Evolutionary conservation across 64 coral and sea anemone species (phyloP), one percentile per base, ranked within the genome.

Genomic region (Actinia tenebrosa): DNA sequence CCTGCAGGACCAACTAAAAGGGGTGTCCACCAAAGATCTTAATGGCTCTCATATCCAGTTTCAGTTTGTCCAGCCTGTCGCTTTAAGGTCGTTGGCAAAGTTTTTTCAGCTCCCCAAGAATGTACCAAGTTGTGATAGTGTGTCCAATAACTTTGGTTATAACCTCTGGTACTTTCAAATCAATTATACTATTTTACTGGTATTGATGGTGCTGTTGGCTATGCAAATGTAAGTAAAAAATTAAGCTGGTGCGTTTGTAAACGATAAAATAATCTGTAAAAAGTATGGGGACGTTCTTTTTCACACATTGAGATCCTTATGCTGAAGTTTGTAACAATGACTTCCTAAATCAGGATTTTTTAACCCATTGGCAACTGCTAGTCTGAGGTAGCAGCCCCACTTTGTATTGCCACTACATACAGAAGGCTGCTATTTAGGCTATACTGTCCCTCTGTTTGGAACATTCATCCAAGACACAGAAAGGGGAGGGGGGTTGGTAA

Each of bases 81-180:
- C 79, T 50, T 16, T 81, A 37, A 81, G 79, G 79, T 81, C 79
- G 1, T 52, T 81, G 44, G 17, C 18, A 9, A 81, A 45, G 79
- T 81, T 81, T 23, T 81, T 81, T 53, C 50, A 50, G 16, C 50
- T 53, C 17, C 79, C 43, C 16, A 45, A 52, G 50, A 45, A 53
- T 50, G 17, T 52, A 16, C 79, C 79, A 53, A 81, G 50, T 50
- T 81, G 79, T 81, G 79, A 81, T 81, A 81, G 50, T 19, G 79
- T 53, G 9, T 45, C 79, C 44, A 81, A 45, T 47, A 91, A 91
- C 50, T 91, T 91, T 80, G 16, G 54, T 9, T 60, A 91, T 45
- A 91, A 91, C 72, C 55, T 91, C 53, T 63, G 37, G 11, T 91
- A 91, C 43, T 91, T 86, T 53, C 89, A 91, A 23, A 2, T 91